Conservation (phyloP, 2,113 vertebrate genomes). For the Hiodon tergisus region DNA sequence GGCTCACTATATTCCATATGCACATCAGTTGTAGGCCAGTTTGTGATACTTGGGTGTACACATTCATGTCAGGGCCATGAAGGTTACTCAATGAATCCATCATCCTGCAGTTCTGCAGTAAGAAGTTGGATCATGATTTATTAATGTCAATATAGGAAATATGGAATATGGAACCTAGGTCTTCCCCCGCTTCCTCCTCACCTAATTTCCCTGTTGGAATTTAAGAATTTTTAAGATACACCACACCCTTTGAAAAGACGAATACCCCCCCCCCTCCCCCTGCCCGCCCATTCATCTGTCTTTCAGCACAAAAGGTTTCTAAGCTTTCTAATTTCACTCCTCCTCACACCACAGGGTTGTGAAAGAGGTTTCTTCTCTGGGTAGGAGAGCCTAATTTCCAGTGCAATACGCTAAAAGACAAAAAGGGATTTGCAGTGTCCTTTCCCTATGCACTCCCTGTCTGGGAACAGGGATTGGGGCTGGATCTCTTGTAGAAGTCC, state of each 20-base stretch:
- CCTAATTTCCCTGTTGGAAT: not conserved
- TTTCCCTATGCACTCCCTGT: constrained; percentile 39
- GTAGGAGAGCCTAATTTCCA: constrained; percentile 57
- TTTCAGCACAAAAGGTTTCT: constrained; percentile 50
- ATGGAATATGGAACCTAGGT: not conserved
- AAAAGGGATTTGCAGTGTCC: constrained; percentile 53
- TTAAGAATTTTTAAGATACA: constrained; percentile 38
- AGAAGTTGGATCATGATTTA: not conserved
- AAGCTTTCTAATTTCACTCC: constrained; percentile 47
- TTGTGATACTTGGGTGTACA: no score
- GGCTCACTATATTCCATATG: no score
- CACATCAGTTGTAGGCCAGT: no score
- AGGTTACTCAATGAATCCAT: no score
- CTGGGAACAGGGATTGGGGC: constrained; percentile 31
- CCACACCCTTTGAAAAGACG: constrained; percentile 49
- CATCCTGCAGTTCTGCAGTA: no score
- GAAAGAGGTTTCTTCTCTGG: constrained; percentile 50
- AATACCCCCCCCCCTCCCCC: constrained; percentile 53
- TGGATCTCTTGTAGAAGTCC: constrained; percentile 20
- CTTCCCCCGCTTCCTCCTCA: constrained; percentile 18
- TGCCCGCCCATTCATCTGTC: constrained; percentile 45
- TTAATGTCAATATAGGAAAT: not conserved
- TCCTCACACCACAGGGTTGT: constrained; percentile 53
- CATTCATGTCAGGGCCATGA: no score
- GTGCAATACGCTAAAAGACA: constrained; percentile 47